Conservation (phyloP, 2,888 invertebrate species). For the Erpobdella octoculata region DNA sequence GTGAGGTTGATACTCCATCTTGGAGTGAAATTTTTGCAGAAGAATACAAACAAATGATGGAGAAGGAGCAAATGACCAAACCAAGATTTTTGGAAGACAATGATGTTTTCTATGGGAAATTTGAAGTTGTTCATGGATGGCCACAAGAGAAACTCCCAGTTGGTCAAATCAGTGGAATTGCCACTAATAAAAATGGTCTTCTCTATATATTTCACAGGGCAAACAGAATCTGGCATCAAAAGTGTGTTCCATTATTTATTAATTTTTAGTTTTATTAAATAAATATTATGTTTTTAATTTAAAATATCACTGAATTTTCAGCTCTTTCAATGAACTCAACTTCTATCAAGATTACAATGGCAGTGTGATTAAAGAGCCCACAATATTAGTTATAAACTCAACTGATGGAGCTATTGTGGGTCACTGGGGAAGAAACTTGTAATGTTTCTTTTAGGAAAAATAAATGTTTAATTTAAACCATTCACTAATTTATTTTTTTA, state of each 20-base stretch:
- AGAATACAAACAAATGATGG: conserved; percentile 15
- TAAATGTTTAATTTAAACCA: not conserved
- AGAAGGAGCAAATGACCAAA: not conserved
- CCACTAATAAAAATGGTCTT: conserved; percentile 69
- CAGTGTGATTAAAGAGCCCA: not conserved
- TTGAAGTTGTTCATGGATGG: conserved; percentile 31
- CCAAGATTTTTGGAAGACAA: not conserved
- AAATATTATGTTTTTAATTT: not conserved
- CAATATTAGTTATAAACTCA: not conserved
- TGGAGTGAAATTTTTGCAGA: conserved; percentile 28
- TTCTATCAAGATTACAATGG: not conserved
- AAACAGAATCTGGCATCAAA: conserved; percentile 68
- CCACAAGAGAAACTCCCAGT: conserved; percentile 28
- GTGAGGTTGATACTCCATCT: not conserved
- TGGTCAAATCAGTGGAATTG: conserved; percentile 78
- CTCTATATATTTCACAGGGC: conserved; percentile 79
- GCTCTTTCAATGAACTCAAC: conserved; percentile 6
- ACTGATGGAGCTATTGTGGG: not conserved
- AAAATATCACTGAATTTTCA: not conserved
- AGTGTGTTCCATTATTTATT: conserved; percentile 54
- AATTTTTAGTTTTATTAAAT: not conserved
- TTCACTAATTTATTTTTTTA: conserved; percentile 3
- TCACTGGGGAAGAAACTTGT: conserved; percentile 11
- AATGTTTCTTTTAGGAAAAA: not conserved
- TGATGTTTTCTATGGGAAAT: conserved; percentile 17